Conservation (phyloP, 2,888 invertebrate genomes). For the Oligia fasciuncula region DNA sequence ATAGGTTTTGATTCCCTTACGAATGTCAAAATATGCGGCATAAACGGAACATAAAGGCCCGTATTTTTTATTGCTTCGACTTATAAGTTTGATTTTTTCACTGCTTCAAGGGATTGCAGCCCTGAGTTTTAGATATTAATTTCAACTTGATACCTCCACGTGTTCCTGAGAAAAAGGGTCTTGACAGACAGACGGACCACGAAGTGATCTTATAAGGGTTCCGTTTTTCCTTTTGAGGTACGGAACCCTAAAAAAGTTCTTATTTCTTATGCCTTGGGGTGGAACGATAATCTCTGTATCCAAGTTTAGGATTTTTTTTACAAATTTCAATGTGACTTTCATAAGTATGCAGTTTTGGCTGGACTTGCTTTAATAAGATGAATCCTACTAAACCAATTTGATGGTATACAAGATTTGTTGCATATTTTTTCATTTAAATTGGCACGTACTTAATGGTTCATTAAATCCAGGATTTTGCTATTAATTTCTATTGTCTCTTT, state of each 20-base stretch:
- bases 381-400: background rate
- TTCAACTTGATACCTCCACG: too few relatives aligned
- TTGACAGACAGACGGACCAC: too few relatives aligned
- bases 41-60: too few relatives aligned
- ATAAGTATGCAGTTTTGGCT: background rate
- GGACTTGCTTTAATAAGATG: background rate
- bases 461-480: background rate
- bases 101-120: too few relatives aligned
- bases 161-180: too few relatives aligned
- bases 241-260: constrained; percentile 21
- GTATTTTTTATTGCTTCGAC: too few relatives aligned
- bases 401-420: background rate
- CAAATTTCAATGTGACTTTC: background rate
- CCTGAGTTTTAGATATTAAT: too few relatives aligned
- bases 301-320: background rate
- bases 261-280: constrained; percentile 36
- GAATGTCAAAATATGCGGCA: too few relatives aligned
- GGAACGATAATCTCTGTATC: constrained; percentile 31
- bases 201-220: too few relatives aligned
- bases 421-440: background rate
- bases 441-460: background rate
- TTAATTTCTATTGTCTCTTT: background rate
- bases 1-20: too few relatives aligned
- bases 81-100: too few relatives aligned
- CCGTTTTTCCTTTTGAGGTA: too few relatives aligned